Percentiles rank a stretch among this genome's conserved stretches.
Evolutionary conservation across 1,140 invertebrate genomes (phyloP).

Genomic region (Rhopalosiphum maidis): DNA sequence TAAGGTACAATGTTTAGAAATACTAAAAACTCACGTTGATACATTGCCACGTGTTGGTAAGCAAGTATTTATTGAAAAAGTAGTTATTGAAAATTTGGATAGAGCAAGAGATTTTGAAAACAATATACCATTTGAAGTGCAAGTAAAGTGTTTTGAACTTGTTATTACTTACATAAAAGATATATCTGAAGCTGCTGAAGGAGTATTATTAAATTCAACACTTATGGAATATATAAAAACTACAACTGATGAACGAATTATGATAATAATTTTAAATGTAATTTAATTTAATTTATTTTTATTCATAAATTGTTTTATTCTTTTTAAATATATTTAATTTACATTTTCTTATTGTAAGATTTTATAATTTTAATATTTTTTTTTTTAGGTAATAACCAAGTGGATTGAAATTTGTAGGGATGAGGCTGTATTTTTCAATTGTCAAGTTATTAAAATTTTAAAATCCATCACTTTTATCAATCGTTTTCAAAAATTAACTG

Average conservation of each 20-base stretch:
- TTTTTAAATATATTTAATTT: not conserved
- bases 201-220: constrained; percentile 26
- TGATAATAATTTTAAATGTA: constrained; percentile 47
- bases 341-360: not conserved
- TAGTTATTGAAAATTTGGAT: constrained; percentile 33
- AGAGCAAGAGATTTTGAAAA: constrained; percentile 48
- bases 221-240: constrained; percentile 31
- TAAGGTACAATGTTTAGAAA: constrained; percentile 41
- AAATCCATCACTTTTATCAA: not conserved
- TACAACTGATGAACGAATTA: constrained; percentile 47
- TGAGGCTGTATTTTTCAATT: constrained; percentile 14
- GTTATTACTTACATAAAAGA: not conserved
- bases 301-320: not conserved
- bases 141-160: constrained; percentile 52
- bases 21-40: constrained; percentile 50
- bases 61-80: constrained; percentile 54
- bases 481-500: not conserved
- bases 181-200: constrained; percentile 22
- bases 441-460: constrained; percentile 24
- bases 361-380: not conserved
- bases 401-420: constrained; percentile 44
- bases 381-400: constrained; percentile 5
- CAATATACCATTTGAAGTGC: constrained; percentile 49
- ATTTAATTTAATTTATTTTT: not conserved
- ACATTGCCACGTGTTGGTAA: not conserved